These are phyloP conservation scores for Drosophila nr. perissopoda DNA, from an alignment of 2,888 invertebrate species.

Conservation along the genomic window DNA sequence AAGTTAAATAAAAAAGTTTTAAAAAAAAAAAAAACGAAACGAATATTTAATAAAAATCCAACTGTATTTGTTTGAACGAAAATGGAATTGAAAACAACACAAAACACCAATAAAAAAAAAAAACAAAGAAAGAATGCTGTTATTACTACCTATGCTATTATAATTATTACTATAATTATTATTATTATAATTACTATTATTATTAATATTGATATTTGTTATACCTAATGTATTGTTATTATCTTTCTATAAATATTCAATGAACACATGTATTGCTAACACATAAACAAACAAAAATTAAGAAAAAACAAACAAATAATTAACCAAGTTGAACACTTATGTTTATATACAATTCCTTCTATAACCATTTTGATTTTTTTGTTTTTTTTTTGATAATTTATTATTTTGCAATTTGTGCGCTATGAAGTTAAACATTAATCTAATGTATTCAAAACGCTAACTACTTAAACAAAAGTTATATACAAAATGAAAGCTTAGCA, in stretches of 20 bases:
- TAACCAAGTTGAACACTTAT: conserved; percentile 1
- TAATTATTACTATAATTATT: conserved; percentile 50
- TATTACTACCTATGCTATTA: conserved; percentile 59
- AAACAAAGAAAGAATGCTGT: conserved; percentile 58
- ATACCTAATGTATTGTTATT: conserved; percentile 79
- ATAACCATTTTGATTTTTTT: conserved; percentile 11
- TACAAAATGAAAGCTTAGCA: conserved; percentile 33
- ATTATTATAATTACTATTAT: conserved; percentile 63
- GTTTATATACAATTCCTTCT: conserved; percentile 13
- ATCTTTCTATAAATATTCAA: conserved; percentile 56
- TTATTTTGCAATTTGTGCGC: conserved; percentile 26
- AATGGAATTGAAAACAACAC: conserved; percentile 57
- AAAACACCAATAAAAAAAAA: conserved; percentile 30
- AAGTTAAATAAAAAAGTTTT: conserved; percentile 28
- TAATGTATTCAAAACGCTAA: conserved; percentile 43
- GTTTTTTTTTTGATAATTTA: conserved; percentile 2
- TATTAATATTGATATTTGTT: conserved; percentile 76
- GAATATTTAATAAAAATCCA: conserved; percentile 27
- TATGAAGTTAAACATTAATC: conserved; percentile 45
- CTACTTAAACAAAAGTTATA: conserved; percentile 45
- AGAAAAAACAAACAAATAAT: neutral
- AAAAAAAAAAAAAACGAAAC: neutral
- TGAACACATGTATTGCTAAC: conserved; percentile 51
- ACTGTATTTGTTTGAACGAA: conserved; percentile 39
- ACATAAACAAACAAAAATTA: conserved; percentile 16